A percentile compares a stretch with the other conserved stretches of the same genome.
Evolutionary conservation across 2,797 vertebrate species (phyloP).

Genomic region (Tolypeutes matacus): DNA sequence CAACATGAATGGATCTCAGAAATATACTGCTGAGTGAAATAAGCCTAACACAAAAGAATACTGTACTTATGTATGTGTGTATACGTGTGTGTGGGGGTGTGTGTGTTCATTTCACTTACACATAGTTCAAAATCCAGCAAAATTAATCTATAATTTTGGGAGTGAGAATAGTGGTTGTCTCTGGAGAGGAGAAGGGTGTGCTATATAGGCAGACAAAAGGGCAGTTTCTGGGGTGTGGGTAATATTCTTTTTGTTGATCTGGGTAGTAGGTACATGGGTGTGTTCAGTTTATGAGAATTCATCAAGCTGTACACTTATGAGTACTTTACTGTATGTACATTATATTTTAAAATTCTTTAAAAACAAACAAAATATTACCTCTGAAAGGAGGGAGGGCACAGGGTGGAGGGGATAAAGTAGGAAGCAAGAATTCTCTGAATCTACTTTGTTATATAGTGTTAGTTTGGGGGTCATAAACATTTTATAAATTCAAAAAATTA

Average conservation of each 20-base stretch:
- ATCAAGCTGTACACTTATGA: not conserved
- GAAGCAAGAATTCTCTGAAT: conserved; percentile 13
- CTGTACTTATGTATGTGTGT: too few relatives aligned
- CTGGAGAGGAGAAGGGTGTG: not conserved
- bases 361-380: conserved; percentile 23
- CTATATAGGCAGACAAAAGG: not conserved
- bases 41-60: not conserved
- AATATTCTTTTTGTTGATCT: conserved; percentile 19
- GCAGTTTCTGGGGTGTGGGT: not conserved
- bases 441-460: not conserved
- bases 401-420: not conserved
- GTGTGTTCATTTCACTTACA: not conserved
- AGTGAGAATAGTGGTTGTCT: not conserved
- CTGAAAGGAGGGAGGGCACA: not conserved
- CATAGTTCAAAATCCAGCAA: not conserved
- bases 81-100: too few relatives aligned
- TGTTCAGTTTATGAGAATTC: not conserved
- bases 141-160: not conserved
- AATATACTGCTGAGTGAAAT: conserved; percentile 4
- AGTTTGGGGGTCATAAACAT: not conserved
- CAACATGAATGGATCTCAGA: not conserved
- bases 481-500: conserved; percentile 60
- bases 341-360: conserved; percentile 33
- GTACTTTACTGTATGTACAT: not conserved
- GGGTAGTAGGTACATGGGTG: too few relatives aligned